A percentile compares a stretch with the other conserved stretches of the same genome.
Conservation (phyloP, 2,888 invertebrate species). For the Muscina levida region DNA sequence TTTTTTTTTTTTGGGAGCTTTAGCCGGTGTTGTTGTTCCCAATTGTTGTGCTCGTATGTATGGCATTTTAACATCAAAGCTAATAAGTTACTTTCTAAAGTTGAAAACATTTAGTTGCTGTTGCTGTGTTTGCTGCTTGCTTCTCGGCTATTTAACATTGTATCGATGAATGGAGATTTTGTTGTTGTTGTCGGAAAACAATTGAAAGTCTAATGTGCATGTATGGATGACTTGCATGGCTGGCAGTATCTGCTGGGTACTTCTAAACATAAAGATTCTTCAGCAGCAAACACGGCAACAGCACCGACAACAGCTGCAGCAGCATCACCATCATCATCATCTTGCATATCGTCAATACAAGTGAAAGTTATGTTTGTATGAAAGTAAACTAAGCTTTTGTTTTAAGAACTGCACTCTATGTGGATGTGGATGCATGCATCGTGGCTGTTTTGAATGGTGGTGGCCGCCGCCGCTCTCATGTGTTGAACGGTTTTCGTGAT, state of each 20-base stretch:
- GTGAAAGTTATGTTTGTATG: constrained; percentile 63
- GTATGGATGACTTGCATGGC: not conserved
- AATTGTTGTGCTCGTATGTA: constrained; percentile 31
- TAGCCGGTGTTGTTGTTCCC: not conserved
- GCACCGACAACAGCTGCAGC: constrained; percentile 26
- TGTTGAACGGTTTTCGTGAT: constrained; percentile 18
- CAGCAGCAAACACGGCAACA: constrained; percentile 32
- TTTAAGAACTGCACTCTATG: constrained; percentile 15
- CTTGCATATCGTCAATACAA: constrained; percentile 61
- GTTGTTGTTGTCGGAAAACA: constrained; percentile 33
- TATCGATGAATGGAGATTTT: constrained; percentile 28
- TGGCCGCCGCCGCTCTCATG: not conserved
- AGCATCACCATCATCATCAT: constrained; percentile 41
- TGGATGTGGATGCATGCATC: not conserved
- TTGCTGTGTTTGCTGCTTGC: not conserved
- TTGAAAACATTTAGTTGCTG: constrained; percentile 57
- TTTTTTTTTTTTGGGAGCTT: constrained; percentile 57
- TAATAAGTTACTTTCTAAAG: constrained; percentile 65
- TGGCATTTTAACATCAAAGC: constrained; percentile 63
- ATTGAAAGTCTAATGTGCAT: constrained; percentile 63
- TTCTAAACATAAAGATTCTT: constrained; percentile 46
- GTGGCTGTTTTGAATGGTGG: not conserved
- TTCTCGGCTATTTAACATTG: constrained; percentile 47
- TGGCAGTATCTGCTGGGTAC: constrained; percentile 22
- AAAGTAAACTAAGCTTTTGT: constrained; percentile 57